Conservation (phyloP, 2,888 invertebrate species). For the Geotrupes spiniger region DNA sequence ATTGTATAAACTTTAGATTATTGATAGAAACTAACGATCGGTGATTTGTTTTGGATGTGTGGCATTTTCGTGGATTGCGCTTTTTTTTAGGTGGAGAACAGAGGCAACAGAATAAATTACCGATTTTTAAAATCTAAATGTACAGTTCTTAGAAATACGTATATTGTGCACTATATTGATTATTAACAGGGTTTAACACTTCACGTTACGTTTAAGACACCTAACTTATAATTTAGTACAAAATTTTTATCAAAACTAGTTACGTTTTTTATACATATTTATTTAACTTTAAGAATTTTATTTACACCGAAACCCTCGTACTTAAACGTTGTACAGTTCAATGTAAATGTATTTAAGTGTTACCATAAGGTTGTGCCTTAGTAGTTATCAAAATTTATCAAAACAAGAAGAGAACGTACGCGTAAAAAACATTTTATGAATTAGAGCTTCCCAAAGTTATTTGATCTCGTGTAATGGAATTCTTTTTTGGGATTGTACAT, state of each 20-base stretch:
- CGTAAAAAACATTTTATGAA: constrained; percentile 28
- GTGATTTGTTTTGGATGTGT: no score
- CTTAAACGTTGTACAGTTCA: constrained; percentile 3
- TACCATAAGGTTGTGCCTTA: constrained; percentile 47
- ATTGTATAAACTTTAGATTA: no score
- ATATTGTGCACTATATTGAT: constrained; percentile 15
- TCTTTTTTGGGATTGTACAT: constrained; percentile 32
- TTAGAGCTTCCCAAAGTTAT: constrained; percentile 43
- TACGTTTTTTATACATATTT: no score
- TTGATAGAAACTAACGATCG: no score
- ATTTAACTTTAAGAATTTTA: no score
- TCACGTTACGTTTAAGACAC: constrained; percentile 14
- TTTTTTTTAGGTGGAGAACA: no score
- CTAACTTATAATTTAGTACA: constrained; percentile 5
- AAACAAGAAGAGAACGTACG: constrained; percentile 24
- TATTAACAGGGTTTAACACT: constrained; percentile 16
- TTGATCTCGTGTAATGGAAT: constrained; percentile 28
- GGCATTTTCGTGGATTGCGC: no score
- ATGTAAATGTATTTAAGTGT: constrained; percentile 11
- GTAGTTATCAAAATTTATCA: constrained; percentile 48
- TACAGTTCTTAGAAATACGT: constrained; percentile 4
- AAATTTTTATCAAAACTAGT: background rate
- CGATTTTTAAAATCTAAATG: no score
- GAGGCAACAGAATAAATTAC: no score
- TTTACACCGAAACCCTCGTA: no score